These are phyloP conservation scores for Dasyurus viverrinus DNA, from an alignment of 2,113 vertebrate genomes.

Conservation along the genomic window DNA sequence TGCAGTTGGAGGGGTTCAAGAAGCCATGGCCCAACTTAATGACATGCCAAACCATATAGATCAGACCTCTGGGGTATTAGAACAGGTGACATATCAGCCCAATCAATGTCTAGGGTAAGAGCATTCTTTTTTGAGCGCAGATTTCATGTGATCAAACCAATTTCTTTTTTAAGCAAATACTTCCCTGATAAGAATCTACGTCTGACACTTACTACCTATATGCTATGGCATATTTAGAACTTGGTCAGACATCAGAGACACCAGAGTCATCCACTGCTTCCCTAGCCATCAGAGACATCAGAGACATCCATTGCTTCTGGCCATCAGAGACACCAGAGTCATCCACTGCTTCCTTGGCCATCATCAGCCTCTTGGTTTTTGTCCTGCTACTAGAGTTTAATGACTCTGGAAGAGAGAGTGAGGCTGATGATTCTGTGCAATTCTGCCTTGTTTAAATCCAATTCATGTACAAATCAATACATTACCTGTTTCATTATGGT, in stretches of 20 bases:
- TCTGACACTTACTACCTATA: not conserved
- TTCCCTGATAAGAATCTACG: not conserved
- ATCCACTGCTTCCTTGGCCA: not conserved
- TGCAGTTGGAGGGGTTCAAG: not conserved
- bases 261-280: not conserved
- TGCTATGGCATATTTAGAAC: not conserved
- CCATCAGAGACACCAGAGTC: not conserved
- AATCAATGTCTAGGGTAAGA: not conserved
- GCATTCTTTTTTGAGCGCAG: not conserved
- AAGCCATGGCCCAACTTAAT: not conserved
- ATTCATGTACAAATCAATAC: not conserved
- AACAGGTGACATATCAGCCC: not conserved
- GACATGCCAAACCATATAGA: not conserved
- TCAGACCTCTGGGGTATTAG: not conserved
- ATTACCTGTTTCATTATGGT: not conserved
- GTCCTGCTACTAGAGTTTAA: not conserved
- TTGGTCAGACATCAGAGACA: no score
- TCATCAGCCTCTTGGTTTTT: not conserved
- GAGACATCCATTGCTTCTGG: not conserved
- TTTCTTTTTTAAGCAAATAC: not conserved
- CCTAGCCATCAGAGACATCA: not conserved
- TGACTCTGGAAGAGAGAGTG: not conserved
- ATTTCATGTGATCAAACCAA: not conserved
- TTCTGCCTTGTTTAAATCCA: not conserved
- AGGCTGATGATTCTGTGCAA: not conserved